These are phyloP conservation scores for Lasiurus borealis DNA, from an alignment of 2,113 vertebrate species.

Conservation along the genomic window DNA sequence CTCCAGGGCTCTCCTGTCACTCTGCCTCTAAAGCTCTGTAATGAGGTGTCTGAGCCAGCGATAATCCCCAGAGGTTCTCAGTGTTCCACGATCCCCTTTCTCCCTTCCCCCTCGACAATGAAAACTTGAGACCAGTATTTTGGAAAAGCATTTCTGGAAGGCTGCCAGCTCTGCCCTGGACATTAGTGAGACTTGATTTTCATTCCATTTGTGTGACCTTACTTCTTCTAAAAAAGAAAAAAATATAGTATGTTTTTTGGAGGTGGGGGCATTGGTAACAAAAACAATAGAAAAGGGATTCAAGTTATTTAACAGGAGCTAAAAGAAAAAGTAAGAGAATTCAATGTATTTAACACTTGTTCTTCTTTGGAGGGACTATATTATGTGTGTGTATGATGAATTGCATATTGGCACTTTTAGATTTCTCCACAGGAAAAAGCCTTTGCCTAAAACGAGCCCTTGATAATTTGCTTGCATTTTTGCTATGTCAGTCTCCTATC, in stretches of 20 bases:
- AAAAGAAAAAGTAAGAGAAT: background rate
- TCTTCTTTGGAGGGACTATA: background rate
- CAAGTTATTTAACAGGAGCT: slow-evolving; percentile 20
- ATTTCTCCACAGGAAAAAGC: background rate
- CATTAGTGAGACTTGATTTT: slow-evolving; percentile 64
- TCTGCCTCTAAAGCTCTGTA: slow-evolving; percentile 13
- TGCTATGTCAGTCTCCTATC: background rate
- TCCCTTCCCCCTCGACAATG: slow-evolving; percentile 10
- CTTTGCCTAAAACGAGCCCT: background rate
- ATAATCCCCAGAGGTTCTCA: slow-evolving; percentile 64
- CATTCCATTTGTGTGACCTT: slow-evolving; percentile 59
- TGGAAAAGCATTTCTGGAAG: slow-evolving; percentile 77
- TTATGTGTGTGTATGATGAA: slow-evolving; percentile 16
- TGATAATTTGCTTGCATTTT: slow-evolving; percentile 7
- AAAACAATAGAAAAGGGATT: slow-evolving; percentile 6
- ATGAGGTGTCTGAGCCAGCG: slow-evolving; percentile 65
- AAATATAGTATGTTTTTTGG: background rate
- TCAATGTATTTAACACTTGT: background rate
- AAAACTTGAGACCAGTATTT: slow-evolving; percentile 66
- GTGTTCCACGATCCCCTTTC: background rate
- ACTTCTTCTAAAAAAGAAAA: background rate
- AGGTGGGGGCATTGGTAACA: background rate
- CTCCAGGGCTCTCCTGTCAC: background rate
- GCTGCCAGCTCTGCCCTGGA: slow-evolving; percentile 64
- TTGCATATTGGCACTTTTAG: background rate